These are phyloP conservation scores for Sepiola atlantica DNA, from an alignment of 2,888 invertebrate species.

Conservation along the genomic window DNA sequence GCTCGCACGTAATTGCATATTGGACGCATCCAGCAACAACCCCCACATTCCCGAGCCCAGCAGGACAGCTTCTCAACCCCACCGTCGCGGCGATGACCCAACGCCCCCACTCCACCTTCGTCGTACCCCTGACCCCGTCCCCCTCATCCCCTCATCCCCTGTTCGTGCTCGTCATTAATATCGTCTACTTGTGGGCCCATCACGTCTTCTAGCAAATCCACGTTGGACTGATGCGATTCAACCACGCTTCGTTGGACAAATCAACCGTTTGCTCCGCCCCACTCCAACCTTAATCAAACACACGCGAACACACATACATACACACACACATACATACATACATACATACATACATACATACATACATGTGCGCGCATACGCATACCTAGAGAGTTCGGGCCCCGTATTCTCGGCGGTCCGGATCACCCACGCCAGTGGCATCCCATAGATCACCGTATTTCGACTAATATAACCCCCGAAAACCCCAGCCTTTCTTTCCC, in stretches of 20 bases:
- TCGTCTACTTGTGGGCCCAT: neutral
- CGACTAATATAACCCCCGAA: neutral
- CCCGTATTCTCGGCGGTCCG: neutral
- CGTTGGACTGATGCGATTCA: neutral
- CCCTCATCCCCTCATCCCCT: neutral
- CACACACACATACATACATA: too few relatives aligned
- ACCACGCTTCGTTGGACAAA: neutral
- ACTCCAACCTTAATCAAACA: too few relatives aligned
- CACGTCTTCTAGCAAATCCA: neutral
- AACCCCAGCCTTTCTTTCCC: neutral
- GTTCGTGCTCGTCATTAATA: neutral
- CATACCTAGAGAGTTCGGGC: too few relatives aligned
- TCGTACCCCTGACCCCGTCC: neutral
- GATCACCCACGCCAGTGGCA: neutral
- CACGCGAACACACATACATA: too few relatives aligned
- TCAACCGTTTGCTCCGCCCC: neutral
- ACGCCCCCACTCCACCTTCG: too few relatives aligned
- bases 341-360: too few relatives aligned
- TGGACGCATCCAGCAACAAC: neutral
- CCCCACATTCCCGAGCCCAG: neutral
- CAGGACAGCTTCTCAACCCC: neutral
- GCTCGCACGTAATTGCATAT: slow-evolving; percentile 8
- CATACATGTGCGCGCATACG: too few relatives aligned
- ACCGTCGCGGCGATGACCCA: too few relatives aligned
- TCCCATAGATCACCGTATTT: too few relatives aligned